Evolutionary conservation across 2,113 vertebrate species (phyloP).

Genomic region (Serilophus lunatus): DNA sequence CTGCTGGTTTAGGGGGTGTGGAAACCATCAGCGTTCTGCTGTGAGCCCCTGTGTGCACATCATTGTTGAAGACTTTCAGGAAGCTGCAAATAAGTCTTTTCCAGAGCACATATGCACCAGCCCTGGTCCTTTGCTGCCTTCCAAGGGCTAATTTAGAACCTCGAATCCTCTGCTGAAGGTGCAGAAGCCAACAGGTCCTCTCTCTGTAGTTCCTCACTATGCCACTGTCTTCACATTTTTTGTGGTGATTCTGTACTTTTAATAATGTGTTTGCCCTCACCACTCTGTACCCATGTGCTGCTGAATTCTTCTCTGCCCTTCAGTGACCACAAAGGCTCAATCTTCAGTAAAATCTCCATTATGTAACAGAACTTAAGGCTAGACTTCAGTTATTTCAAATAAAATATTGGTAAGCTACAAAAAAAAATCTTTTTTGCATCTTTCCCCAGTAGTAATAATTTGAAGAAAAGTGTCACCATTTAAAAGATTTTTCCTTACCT

Average conservation of each 20-base stretch:
- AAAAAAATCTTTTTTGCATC: neutral
- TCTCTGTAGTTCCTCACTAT: neutral
- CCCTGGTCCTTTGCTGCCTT: neutral
- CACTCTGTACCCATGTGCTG: neutral
- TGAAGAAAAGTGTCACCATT: neutral
- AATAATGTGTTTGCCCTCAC: neutral
- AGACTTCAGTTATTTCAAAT: neutral
- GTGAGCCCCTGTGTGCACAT: accelerated
- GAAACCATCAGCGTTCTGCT: neutral
- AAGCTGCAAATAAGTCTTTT: neutral
- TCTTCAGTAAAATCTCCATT: neutral
- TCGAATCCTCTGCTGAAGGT: neutral
- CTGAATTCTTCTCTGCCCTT: neutral
- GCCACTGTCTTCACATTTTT: neutral
- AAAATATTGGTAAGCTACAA: neutral
- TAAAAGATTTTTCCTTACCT: neutral
- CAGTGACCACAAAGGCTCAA: neutral
- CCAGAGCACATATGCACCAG: neutral
- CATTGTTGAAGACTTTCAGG: neutral
- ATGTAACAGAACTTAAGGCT: neutral
- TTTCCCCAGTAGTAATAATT: neutral
- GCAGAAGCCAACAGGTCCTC: neutral
- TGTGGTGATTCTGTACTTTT: neutral
- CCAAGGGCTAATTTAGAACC: neutral
- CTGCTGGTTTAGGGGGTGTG: neutral